Conservation (phyloP, 2,797 vertebrate genomes). For the Arremon aurantiirostris region DNA sequence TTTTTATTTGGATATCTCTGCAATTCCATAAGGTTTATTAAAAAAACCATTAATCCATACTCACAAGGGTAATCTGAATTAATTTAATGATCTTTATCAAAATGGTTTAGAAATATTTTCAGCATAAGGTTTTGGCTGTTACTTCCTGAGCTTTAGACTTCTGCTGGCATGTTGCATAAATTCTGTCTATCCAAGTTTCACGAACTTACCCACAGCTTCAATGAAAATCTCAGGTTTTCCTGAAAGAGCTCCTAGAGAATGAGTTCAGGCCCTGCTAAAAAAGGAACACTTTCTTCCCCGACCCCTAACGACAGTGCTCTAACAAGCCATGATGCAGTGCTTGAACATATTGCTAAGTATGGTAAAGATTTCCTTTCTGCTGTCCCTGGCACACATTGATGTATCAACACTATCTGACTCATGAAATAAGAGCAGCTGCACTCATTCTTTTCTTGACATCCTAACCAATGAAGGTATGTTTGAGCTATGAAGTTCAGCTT, state of each 20-base stretch:
- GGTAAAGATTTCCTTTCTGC: not conserved
- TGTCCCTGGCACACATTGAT: fast-evolving
- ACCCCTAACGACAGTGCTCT: not conserved
- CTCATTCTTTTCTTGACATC: not conserved
- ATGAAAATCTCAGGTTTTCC: not conserved
- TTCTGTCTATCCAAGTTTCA: not conserved
- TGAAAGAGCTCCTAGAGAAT: not conserved
- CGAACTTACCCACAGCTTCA: not conserved
- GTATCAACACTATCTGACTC: not conserved
- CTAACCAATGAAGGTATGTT: not conserved
- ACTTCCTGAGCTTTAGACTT: not conserved
- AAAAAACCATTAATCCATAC: not conserved
- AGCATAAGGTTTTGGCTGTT: fast-evolving
- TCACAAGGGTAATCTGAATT: not conserved
- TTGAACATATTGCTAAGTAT: not conserved
- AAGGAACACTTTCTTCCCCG: not conserved
- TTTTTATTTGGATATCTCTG: not conserved
- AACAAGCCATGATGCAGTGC: not conserved
- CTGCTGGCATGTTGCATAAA: not conserved
- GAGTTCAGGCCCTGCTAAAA: not conserved
- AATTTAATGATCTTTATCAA: not conserved
- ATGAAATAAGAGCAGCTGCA: not conserved
- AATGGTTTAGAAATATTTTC: not conserved
- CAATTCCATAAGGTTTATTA: not conserved
- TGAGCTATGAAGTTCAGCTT: not conserved